Evolutionary conservation across 2,797 vertebrate species (phyloP).

Genomic region (Gambelia wislizenii): DNA sequence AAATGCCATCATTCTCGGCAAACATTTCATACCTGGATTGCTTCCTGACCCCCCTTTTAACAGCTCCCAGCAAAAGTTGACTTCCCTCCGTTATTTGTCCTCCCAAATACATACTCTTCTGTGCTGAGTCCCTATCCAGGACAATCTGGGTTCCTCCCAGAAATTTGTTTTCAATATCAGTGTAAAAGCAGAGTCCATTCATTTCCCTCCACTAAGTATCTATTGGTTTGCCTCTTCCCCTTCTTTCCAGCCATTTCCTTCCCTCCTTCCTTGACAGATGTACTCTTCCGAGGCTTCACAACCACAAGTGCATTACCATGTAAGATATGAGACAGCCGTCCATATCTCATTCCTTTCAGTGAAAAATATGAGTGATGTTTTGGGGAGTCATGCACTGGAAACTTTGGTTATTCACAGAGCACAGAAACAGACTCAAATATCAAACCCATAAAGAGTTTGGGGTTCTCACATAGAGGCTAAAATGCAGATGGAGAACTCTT

Average conservation of each 20-base stretch:
- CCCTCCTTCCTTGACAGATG: not conserved
- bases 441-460: not conserved
- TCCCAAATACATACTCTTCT: not conserved
- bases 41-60: not conserved
- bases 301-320: not conserved
- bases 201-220: not conserved
- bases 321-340: not conserved
- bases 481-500: not conserved
- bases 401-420: not conserved
- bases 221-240: too few relatives aligned
- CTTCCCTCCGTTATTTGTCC: not conserved
- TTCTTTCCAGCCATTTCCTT: not conserved
- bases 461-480: not conserved
- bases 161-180: not conserved
- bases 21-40: not conserved
- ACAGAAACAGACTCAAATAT: not conserved
- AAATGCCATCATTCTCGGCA: not conserved
- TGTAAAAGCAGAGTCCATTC: not conserved
- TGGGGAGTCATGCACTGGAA: not conserved
- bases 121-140: not conserved
- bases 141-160: not conserved
- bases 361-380: slow-evolving; percentile 5
- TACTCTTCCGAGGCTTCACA: not conserved
- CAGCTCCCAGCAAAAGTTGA: not conserved
- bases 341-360: slow-evolving; percentile 11